phyloP scores from a whole-genome alignment of 2,888 invertebrate genomes.

The Spatulosminthurus flaviceps region DNA sequence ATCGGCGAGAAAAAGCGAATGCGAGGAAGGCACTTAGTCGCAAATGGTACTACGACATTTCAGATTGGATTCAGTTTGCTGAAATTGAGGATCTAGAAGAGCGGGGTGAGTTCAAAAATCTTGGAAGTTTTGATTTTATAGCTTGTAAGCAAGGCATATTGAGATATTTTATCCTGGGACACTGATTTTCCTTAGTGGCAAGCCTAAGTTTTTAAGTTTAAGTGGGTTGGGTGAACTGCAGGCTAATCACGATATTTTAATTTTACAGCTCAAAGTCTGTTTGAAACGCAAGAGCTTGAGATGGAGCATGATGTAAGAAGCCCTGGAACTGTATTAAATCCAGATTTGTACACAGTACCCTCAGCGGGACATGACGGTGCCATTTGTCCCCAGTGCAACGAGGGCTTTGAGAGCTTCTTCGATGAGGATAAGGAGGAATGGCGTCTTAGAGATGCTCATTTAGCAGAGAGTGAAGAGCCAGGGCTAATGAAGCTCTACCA shows the following conservation, averaged over 20 bases:
- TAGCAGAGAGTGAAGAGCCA: conserved; percentile 73
- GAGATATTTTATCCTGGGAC: too few species aligned
- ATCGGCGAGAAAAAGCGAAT: conserved; percentile 86
- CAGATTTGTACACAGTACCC: conserved; percentile 68
- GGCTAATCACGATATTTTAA: conserved; percentile 25
- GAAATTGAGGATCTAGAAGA: conserved; percentile 92
- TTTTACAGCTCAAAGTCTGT: conserved; percentile 82
- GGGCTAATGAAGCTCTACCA: conserved; percentile 75
- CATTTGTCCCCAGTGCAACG: conserved; percentile 88
- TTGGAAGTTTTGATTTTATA: too few species aligned
- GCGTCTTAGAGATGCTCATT: conserved; percentile 84
- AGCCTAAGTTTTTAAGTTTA: too few species aligned
- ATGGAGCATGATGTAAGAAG: conserved; percentile 65
- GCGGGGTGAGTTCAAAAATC: conserved; percentile 71
- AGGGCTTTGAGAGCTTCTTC: conserved; percentile 93
- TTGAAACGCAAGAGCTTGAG: conserved; percentile 74
- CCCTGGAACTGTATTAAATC: conserved; percentile 68
- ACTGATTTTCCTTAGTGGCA: too few species aligned
- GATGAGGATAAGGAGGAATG: conserved; percentile 98
- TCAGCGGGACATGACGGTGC: conserved; percentile 71
- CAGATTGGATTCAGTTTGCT: conserved; percentile 94
- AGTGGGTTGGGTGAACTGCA: too few species aligned
- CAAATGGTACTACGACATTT: conserved; percentile 88
- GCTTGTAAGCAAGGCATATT: too few species aligned
- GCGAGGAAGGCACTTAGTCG: conserved; percentile 83